Evolutionary conservation across 2,113 vertebrate species (phyloP).

Genomic region (Cheirogaleus medius): DNA sequence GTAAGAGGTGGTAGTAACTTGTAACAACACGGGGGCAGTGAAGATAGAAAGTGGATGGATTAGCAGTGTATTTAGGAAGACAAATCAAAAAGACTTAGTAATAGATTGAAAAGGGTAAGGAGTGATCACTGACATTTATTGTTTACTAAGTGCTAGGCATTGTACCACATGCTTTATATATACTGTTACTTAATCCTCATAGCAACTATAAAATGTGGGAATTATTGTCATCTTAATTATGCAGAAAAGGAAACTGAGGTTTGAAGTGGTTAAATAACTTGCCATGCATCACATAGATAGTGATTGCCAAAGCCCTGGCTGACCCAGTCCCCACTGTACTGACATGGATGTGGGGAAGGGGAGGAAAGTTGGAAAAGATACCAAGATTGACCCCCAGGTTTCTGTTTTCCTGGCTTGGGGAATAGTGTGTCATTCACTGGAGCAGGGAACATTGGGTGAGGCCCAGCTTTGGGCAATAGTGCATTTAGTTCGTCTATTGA

Average conservation of each 20-base stretch:
- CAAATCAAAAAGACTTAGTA: neutral
- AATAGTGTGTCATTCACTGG: neutral
- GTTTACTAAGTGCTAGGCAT: neutral
- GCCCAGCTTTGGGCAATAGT: neutral
- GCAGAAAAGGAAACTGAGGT: neutral
- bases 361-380: neutral
- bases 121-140: neutral
- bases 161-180: neutral
- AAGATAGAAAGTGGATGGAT: neutral
- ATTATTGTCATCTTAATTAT: neutral
- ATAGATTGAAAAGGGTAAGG: neutral
- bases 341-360: neutral
- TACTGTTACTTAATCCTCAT: neutral
- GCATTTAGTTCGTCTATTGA: neutral
- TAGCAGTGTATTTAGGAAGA: neutral
- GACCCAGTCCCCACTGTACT: neutral
- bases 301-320: neutral
- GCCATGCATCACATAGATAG: neutral
- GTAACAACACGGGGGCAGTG: neutral
- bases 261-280: conserved; percentile 16
- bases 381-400: neutral
- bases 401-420: neutral
- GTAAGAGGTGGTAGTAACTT: neutral
- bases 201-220: neutral
- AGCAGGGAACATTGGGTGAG: neutral